Percentiles rank a stretch among this genome's conserved stretches.
Evolutionary conservation across 2,113 vertebrate genomes (phyloP).

Genomic region (Uria lomvia): DNA sequence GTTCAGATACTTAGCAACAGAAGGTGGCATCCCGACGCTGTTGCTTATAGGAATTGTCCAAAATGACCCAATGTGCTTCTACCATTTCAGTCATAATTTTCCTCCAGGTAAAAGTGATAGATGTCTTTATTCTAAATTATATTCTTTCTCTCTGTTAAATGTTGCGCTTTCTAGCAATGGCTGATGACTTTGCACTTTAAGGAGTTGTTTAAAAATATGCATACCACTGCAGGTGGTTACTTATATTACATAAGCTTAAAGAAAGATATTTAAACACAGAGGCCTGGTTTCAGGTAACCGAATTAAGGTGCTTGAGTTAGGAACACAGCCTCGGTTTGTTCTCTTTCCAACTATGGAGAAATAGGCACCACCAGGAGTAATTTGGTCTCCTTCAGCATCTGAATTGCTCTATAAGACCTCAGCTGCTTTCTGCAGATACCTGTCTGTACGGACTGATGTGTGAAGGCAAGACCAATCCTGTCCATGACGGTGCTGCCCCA

Average conservation of each 20-base stretch:
- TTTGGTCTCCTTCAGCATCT: background rate
- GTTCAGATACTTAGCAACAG: background rate
- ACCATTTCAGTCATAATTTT: background rate
- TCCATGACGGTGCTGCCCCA: background rate
- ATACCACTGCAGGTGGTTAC: background rate
- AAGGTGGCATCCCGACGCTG: background rate
- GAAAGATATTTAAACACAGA: background rate
- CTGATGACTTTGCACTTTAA: background rate
- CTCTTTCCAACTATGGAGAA: background rate
- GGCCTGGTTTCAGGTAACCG: background rate
- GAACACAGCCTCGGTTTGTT: background rate
- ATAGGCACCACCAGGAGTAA: background rate
- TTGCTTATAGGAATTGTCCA: background rate
- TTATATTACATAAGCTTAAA: background rate
- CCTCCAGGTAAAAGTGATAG: background rate
- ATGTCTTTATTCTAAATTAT: background rate
- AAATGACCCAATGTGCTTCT: background rate
- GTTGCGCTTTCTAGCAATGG: background rate
- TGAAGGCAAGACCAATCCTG: background rate
- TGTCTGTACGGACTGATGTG: background rate
- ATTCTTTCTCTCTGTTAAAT: background rate
- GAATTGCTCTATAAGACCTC: background rate
- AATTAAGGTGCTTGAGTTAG: background rate
- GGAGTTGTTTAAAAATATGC: background rate
- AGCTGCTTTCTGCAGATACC: background rate